Percentiles rank a stretch among this genome's conserved stretches.
Evolutionary conservation across 1,140 invertebrate species (phyloP).

Genomic region (Drosophila parabipectinata): DNA sequence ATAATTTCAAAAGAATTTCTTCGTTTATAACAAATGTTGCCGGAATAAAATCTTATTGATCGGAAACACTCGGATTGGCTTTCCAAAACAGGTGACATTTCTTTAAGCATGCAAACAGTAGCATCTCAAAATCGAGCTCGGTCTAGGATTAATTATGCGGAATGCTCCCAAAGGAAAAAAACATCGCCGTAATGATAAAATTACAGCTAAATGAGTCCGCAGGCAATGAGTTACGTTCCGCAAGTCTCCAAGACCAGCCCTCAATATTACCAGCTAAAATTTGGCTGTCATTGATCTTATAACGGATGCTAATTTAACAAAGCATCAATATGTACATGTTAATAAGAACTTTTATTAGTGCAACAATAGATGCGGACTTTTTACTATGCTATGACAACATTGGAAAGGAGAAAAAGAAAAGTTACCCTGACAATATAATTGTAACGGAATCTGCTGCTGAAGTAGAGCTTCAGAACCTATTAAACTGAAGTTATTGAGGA

Average conservation of each 20-base stretch:
- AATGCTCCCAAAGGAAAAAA: too few relatives aligned
- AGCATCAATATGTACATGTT: slow-evolving; percentile 20
- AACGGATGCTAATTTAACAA: slow-evolving; percentile 18
- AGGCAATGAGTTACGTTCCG: too few relatives aligned
- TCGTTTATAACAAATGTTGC: background rate
- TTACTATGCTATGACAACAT: slow-evolving; percentile 20
- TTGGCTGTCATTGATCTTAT: slow-evolving; percentile 17
- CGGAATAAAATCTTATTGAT: background rate
- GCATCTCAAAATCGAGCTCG: too few relatives aligned
- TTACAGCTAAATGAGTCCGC: background rate
- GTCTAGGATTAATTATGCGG: too few relatives aligned
- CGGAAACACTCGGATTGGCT: background rate
- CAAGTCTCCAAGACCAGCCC: slow-evolving; percentile 3
- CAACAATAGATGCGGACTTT: slow-evolving; percentile 9
- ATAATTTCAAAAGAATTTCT: background rate
- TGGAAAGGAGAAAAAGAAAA: slow-evolving; percentile 19
- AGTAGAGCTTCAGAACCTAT: too few relatives aligned
- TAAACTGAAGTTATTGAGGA: slow-evolving; percentile 4
- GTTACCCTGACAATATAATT: slow-evolving; percentile 23
- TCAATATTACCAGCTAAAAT: slow-evolving; percentile 15
- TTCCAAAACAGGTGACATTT: background rate
- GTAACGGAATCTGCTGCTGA: slow-evolving; percentile 8
- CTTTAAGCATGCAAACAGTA: background rate
- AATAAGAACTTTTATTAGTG: slow-evolving; percentile 10
- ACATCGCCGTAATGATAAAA: too few relatives aligned